phyloP scores from a whole-genome alignment of 2,797 vertebrate species.

The Poeciliopsis infans region DNA sequence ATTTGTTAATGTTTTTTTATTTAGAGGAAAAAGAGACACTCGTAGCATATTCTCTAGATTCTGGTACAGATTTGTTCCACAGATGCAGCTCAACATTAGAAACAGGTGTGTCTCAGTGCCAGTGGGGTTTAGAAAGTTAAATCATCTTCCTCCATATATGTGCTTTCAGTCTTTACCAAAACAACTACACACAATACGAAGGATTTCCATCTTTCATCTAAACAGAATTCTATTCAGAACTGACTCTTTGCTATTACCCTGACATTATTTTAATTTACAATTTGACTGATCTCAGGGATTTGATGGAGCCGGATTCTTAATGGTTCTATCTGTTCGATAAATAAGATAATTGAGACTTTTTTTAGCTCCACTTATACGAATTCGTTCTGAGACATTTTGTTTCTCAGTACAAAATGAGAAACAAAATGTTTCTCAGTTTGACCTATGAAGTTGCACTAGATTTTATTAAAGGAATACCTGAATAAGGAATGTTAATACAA shows the following conservation, averaged over 20 bases:
- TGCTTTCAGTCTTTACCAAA: background rate
- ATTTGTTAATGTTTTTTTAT: background rate
- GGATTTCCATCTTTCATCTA: background rate
- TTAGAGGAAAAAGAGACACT: background rate
- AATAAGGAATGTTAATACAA: background rate
- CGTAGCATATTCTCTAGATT: background rate
- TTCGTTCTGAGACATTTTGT: background rate
- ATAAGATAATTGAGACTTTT: background rate
- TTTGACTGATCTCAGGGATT: background rate
- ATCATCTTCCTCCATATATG: slow-evolving; percentile 14
- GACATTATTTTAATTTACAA: background rate
- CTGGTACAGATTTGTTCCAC: slow-evolving; percentile 4
- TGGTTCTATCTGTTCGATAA: background rate
- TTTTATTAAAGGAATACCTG: background rate
- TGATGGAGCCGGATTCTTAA: background rate
- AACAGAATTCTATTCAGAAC: background rate
- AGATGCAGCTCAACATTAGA: slow-evolving; percentile 16
- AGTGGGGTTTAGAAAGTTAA: background rate
- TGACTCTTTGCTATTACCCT: background rate
- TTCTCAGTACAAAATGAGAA: background rate
- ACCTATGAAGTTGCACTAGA: background rate
- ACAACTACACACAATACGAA: background rate
- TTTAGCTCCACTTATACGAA: background rate
- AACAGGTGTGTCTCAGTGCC: slow-evolving; percentile 2
- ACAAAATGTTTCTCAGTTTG: background rate